These are phyloP conservation scores for Ceratitis capitata DNA, from an alignment of 1,140 invertebrate genomes.

Conservation along the genomic window DNA sequence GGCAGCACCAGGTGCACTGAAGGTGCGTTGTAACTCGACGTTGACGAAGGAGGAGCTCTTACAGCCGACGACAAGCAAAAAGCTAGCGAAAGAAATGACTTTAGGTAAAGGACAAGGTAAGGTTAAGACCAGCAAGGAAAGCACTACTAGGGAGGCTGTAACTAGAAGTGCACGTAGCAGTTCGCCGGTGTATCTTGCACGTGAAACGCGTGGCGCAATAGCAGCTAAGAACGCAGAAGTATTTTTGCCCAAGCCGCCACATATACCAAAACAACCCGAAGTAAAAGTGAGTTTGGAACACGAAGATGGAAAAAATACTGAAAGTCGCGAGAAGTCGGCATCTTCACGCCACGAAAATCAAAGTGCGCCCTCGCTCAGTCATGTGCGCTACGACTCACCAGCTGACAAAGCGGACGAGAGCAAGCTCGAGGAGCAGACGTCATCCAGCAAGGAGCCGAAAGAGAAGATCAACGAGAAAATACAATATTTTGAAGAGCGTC, in stretches of 20 bases:
- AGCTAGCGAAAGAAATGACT: slow-evolving; percentile 44
- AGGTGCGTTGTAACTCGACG: slow-evolving; percentile 77
- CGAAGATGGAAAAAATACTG: not conserved
- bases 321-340: not conserved
- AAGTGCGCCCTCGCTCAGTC: no score
- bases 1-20: slow-evolving; percentile 65
- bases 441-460: slow-evolving; percentile 65
- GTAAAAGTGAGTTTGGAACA: not conserved
- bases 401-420: slow-evolving; percentile 51
- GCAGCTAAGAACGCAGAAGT: slow-evolving; percentile 69
- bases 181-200: slow-evolving; percentile 68
- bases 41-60: slow-evolving; percentile 65
- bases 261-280: slow-evolving; percentile 11
- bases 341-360: no score
- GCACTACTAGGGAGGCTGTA: not conserved
- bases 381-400: not conserved
- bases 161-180: slow-evolving; percentile 61
- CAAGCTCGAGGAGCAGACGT: slow-evolving; percentile 19
- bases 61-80: slow-evolving; percentile 60
- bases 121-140: not conserved
- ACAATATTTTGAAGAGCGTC: slow-evolving; percentile 80
- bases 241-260: slow-evolving; percentile 46
- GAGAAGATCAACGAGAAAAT: slow-evolving; percentile 74
- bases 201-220: slow-evolving; percentile 74
- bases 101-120: not conserved